Base-by-base conservation (phyloP, 2,113 vertebrate species). In the Atherinomorus stipes region DNA sequence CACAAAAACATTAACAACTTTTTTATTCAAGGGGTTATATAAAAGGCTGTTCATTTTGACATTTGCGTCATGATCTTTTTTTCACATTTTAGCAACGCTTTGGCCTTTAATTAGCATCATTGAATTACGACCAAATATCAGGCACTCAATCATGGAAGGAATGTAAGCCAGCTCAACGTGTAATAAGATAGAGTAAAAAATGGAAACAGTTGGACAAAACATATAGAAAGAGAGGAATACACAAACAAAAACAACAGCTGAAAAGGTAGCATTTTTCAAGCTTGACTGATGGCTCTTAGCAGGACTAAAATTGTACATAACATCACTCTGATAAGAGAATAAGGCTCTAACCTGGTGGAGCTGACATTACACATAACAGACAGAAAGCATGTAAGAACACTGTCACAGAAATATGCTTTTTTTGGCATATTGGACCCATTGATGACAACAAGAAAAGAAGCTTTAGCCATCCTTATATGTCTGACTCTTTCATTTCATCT, bases 141-240 rank as follows among this genome's bases (percentile, higher is more conserved):
- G 58, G 62, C 61, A 58, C 44, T 34, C 25, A 9, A 28, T 76
- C 74, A 71, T 85, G 42, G 80, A 78, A 83, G 49, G 28, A 68
- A 68, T 47, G 31, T 25, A 50, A 60, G 31, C 67, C 25, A 63
- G 57, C 75, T 78, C 23, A 38, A 49, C 52, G 31, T 64, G 34
- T 21, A 73, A 53, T 16, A 51, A 8, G n/a, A 59, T 7, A 7
- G 19, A 21, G 25, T 40, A 37, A 81, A 63, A 19, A 28, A 31
- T 31, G 26, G 28, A 26, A 21, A 83, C 11, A 71, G 31, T 10
- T 11, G 45, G 3, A 22, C 22, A 73, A 59, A 83, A 80, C 31
- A 34, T 25, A 76, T 40, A 83, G 40, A 64, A 22, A n/a, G n/a
- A 15, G 50, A 38, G 47, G 54, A 47, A 5, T 65, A 74, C 81